Percentiles rank a stretch among this genome's conserved stretches.
These are phyloP conservation scores for Cliona cf. orientalis DNA, from an alignment of 37 sponge, comb jelly and placozoan species.

Conservation along the genomic window DNA sequence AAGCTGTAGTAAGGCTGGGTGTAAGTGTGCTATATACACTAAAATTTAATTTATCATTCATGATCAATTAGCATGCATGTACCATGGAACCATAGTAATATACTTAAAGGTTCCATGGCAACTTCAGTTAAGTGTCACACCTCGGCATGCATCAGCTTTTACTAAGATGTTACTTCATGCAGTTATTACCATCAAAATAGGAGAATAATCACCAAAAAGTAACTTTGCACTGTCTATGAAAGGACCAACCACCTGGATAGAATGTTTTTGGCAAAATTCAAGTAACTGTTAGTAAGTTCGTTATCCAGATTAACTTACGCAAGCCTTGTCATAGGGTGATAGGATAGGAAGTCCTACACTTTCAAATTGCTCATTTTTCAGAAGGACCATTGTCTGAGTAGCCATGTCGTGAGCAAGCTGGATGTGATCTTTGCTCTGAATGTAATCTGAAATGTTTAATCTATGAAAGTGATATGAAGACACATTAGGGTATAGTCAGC, in stretches of 20 bases:
- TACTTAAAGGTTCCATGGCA: too few relatives aligned
- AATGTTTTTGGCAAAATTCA: not conserved
- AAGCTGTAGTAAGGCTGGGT: too few relatives aligned
- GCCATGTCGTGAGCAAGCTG: slow-evolving; percentile 43
- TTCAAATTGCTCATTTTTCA: slow-evolving; percentile 34
- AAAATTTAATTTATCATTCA: too few relatives aligned
- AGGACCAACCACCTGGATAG: slow-evolving; percentile 61
- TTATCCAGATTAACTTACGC: too few relatives aligned
- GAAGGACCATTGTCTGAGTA: slow-evolving; percentile 43
- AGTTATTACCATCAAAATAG: slow-evolving; percentile 43
- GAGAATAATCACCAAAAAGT: slow-evolving; percentile 62
- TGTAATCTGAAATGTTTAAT: slow-evolving; percentile 31
- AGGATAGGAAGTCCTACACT: slow-evolving; percentile 32
- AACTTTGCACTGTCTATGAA: slow-evolving; percentile 35
- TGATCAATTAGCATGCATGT: too few relatives aligned
- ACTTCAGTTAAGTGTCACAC: too few relatives aligned
- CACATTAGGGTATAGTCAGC: not conserved
- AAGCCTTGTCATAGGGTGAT: not conserved
- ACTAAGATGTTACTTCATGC: too few relatives aligned
- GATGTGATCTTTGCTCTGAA: slow-evolving; percentile 50
- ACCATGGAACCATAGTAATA: too few relatives aligned
- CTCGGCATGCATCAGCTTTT: too few relatives aligned
- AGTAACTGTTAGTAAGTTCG: not conserved
- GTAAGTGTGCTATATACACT: too few relatives aligned
- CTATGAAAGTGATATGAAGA: slow-evolving; percentile 1